Evolutionary conservation across 2,888 invertebrate genomes (phyloP).

Genomic region (Chrysodeixis includens): DNA sequence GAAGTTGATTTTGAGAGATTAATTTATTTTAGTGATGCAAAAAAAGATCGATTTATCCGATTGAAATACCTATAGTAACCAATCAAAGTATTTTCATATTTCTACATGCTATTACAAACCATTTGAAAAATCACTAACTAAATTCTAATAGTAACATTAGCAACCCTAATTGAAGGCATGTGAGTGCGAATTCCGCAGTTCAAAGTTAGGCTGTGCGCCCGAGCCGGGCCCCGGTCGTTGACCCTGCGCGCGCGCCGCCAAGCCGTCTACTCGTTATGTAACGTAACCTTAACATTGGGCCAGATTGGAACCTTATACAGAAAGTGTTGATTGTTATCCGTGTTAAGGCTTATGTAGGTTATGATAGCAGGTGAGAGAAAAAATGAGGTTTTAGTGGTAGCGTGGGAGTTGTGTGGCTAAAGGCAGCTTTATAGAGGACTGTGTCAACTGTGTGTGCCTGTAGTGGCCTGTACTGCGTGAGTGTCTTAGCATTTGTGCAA

Average conservation of each 20-base stretch:
- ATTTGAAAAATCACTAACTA: background rate
- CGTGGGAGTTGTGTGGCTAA: conserved; percentile 19
- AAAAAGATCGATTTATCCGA: too few relatives aligned
- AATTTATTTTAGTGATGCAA: too few relatives aligned
- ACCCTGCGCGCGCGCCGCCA: conserved; percentile 83
- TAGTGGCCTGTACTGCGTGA: too few relatives aligned
- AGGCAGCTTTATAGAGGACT: conserved; percentile 18
- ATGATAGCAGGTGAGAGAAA: conserved; percentile 29
- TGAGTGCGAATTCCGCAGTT: conserved; percentile 76
- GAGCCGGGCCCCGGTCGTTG: conserved; percentile 84
- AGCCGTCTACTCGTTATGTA: conserved; percentile 87
- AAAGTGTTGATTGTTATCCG: conserved; percentile 39
- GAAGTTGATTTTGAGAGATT: too few relatives aligned
- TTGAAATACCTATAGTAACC: too few relatives aligned
- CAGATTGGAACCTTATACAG: conserved; percentile 65
- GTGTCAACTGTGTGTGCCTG: too few relatives aligned
- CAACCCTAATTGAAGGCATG: conserved; percentile 51
- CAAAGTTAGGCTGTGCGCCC: conserved; percentile 81
- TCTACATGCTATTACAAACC: too few relatives aligned
- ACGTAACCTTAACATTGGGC: conserved; percentile 86
- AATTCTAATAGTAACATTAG: background rate
- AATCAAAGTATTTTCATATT: too few relatives aligned
- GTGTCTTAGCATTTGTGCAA: too few relatives aligned
- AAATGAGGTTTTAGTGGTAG: conserved; percentile 20
- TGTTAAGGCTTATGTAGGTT: conserved; percentile 33